Base-by-base conservation (phyloP, 2,113 vertebrate genomes). In the Aepyceros melampus region DNA sequence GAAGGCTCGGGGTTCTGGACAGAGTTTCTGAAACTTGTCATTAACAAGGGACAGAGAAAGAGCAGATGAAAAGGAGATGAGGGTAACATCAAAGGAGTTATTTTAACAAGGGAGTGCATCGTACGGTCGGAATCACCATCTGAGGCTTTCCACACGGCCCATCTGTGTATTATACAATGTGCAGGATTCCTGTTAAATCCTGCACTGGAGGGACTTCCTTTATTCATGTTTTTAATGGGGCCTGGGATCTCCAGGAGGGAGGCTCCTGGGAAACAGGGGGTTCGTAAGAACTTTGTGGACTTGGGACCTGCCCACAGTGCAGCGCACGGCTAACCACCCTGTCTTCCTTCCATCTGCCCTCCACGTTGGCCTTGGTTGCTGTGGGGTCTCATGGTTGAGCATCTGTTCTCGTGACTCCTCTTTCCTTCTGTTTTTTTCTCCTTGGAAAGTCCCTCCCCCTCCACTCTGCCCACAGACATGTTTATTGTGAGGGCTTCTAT, bases 71-170 rank as follows among this genome's bases (percentile, higher is more conserved):
- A 96, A 94, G 87, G 76, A 87, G 58, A 97, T 58, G 7, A 43
- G 85, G 74, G 13, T 92, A 78, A 94, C 95, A 94, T 98, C 97
- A 97, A 98, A 98, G 90, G 76, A 97, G 88, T 90, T 96, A 88
- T 96, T 98, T 98, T 97, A 97, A 97, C 7, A 7, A 96, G 95
- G 2, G 2, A 85, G 82, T 94, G 49, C 89, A 96, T 97, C 87
- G 76, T 81, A 79, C 1, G 0, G 62, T 97, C 2, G 0, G 92
- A 96, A 94, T 96, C 94, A 58, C n/a, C 89, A 83, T 93, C 29
- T 89, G 93, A 93, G 91, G 64, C 74, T 97, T 98, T 96, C 97
- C 94, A 90, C 89, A 92, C 0, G 3, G 43, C 51, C 97, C 90
- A 88, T 96, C 97, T 98, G 95, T 96, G 53, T 95, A 51, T 78